Base-by-base conservation (phyloP, 1,140 invertebrate genomes). In the Lepidurus apus region DNA sequence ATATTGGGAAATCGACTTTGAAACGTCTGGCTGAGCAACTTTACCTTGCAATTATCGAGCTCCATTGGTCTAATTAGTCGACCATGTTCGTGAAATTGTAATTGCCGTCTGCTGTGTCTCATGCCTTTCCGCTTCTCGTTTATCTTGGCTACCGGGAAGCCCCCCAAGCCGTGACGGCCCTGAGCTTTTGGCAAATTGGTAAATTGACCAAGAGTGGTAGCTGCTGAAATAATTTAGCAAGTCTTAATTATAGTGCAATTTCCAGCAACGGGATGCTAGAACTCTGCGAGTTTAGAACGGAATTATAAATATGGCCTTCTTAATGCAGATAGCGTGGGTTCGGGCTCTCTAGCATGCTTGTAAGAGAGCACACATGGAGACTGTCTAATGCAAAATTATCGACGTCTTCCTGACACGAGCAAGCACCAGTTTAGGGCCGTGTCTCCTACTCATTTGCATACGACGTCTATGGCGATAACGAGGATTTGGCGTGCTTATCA, bases 401-500 rank as follows among this genome's bases (percentile, higher is more conserved):
- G 53, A n/a, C 21, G 13, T 21, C 17, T 65, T 65, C 53, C 53
- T 65, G 53, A 65, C 53, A 65, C 53, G 53, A 17, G 53, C 53
- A 65, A 65, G 53, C 21, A 65, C 53, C 8, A 65, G 53, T 9
- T 65, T 65, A 7, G 34, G 34, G 34, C 34, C 34, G 34, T 34
- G 34, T 34, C 34, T 34, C 34, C 34, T 3, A 34, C 34, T 34
- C 34, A 34, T 34, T 4, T 34, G 34, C 34, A 34, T 34, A 34
- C 2, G 34, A 34, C 34, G 34, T 34, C 34, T 34, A 34, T 34
- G 53, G 17, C 17, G 53, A 7, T 65, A 65, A 65, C 53, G 53
- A 65, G 53, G 21, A 65, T 21, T 65, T 65, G n/a, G 53, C 53
- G 53, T 65, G 53, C 53, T 21, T 65, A n/a, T 65, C 53, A 65